These are phyloP conservation scores for Melanaphis sacchari DNA, from an alignment of 1,140 invertebrate species.

Conservation along the genomic window DNA sequence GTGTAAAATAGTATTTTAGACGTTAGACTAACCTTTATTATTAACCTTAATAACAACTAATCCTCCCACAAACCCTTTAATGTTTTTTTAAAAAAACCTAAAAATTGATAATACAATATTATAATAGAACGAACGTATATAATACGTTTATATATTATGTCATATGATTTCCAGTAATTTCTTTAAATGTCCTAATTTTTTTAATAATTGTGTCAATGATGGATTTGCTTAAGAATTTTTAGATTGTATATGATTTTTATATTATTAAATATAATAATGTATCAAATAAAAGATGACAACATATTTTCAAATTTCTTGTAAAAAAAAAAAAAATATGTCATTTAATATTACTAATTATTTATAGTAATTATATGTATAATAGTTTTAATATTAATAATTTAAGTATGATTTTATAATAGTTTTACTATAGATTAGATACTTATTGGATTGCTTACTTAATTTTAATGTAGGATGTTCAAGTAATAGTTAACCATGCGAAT, in stretches of 20 bases:
- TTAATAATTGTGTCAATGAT: not conserved
- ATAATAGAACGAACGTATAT: not conserved
- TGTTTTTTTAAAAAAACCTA: not conserved
- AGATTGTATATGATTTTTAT: not conserved
- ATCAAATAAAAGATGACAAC: not conserved
- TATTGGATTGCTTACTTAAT: not conserved
- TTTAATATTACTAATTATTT: not conserved
- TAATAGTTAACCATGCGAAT: no score
- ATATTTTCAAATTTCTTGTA: not conserved
- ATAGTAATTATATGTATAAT: not conserved
- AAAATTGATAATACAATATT: not conserved
- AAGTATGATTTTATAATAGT: not conserved
- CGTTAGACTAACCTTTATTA: not conserved
- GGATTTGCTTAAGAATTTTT: not conserved
- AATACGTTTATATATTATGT: not conserved
- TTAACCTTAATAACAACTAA: not conserved
- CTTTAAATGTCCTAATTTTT: not conserved
- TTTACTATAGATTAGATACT: not conserved
- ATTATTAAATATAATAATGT: not conserved
- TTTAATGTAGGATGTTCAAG: not conserved
- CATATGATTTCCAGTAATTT: not conserved
- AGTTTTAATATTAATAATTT: not conserved
- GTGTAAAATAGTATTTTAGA: not conserved
- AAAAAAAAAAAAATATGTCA: not conserved
- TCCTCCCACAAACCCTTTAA: not conserved